Base-by-base conservation (phyloP, 30 jellyfish, hydroid and myxozoan species). In the Aurelia coerulea region DNA sequence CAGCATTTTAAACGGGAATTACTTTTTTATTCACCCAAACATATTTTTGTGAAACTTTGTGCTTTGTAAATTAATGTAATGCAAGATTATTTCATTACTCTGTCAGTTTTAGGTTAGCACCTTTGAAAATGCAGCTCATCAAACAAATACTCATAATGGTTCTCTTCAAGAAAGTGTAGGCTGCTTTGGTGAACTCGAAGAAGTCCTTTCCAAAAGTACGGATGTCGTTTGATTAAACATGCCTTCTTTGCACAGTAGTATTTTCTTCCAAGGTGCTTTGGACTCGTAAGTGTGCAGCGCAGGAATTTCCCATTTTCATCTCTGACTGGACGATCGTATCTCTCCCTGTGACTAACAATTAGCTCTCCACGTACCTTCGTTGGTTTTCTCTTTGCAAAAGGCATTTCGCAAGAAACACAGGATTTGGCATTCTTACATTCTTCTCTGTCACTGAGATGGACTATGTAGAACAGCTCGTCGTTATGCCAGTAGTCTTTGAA, bases 121-220 rank as follows among this genome's bases (percentile, higher is more conserved):
- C 56, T 46, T 46, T 46, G 56, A 46, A 46, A 46, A 46, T 46
- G 56, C 1, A 46, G 56, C 56, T 46, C 56, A 14, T 46, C 56
- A 46, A 46, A 46, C 56, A 5, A 46, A 46, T 46, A 46, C 8
- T 46, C 56, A 46, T 46, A 46, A 46, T 46, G 15, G 14, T 46
- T 46, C 14, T 46, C 56, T 46, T 46, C 14, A 5, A 46, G 56
- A 2, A 46, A 46, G 12, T 46, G 56, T 9, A 46, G 56, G 15
- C 56, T 65, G 41, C 41, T 23, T 16, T 65, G 16, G 41, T 65
- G 18, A 11, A 65, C n/a, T 23, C 42, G 35, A 13, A 65, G 14
- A 15, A 65, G 35, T 65, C 76, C 76, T 65, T 23, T 65, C 76
- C 76, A 65, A 17, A 65, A 65, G 52, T 65, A 65, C 7, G 41